Evolutionary conservation across 1,140 invertebrate genomes (phyloP), one percentile per base, ranked within the genome.

Genomic region (Dendroctonus valens): DNA sequence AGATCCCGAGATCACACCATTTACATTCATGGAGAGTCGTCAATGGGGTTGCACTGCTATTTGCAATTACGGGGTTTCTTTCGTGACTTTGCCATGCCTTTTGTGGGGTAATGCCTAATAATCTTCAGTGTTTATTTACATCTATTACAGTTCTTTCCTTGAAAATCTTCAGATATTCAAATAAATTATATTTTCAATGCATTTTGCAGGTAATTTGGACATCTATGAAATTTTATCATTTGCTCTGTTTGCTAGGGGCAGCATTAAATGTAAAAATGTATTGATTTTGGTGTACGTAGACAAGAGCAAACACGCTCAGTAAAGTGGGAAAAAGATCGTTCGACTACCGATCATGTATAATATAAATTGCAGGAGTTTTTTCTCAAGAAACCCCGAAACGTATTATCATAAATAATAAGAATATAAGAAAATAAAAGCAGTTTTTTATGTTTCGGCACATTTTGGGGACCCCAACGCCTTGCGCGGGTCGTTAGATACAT

Each of bases 401-500:
- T 68, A 68, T 68, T 68, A 68, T 68, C 66, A 68, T 68, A 68
- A 68, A 68, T 68, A 68, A 68, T 68, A 68, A 68, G 66, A 68
- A 68, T 62, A 68, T 68, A 68, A 63, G 59, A 68, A 68, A 68
- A 68, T 68, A 68, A 68, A 68, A 68, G 66, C 66, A 68, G 59
- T 68, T 68, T 68, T 68, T 68, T 68, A 68, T 68, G 66, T 68
- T 68, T 68, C 66, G 66, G 66, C 66, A 68, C 66, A 52, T 68
- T 68, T 62, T 37, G 59, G 59, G 66, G 59, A 69, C 61, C 67
- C 62, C 49, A 69, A 60, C 65, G 59, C 66, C 59, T 62, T 57
- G 66, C 60, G 66, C 57, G 59, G 54, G 68, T 70, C 69, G 69
- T 70, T 70, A 70, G 65, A 68, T 62, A 70, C 69, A 70, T 70